phyloP scores from a whole-genome alignment of 2,797 vertebrate genomes.

The Buphagus erythrorhynchus region DNA sequence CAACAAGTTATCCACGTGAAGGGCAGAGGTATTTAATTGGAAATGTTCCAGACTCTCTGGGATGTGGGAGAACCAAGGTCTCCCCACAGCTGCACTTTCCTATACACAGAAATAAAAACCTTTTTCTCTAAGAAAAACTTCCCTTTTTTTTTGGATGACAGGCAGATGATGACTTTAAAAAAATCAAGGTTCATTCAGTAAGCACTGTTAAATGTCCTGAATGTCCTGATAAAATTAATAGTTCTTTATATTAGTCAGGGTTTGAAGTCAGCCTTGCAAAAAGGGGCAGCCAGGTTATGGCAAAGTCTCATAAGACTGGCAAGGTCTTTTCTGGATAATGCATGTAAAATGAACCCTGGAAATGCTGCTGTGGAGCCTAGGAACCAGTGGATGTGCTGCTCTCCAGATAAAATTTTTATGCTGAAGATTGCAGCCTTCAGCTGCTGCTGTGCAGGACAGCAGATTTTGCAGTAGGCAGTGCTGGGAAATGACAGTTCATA shows the following conservation, averaged over 20 bases:
- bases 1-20: background rate
- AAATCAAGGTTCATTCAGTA: background rate
- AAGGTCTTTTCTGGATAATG: background rate
- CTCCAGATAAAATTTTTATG: background rate
- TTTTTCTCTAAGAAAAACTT: background rate
- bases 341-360: background rate
- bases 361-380: background rate
- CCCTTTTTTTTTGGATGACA: background rate
- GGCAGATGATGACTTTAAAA: background rate
- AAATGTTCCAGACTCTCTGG: background rate
- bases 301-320: background rate
- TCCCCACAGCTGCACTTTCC: background rate
- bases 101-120: background rate
- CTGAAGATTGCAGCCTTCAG: conserved; percentile 4
- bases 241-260: background rate
- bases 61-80: background rate
- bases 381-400: background rate
- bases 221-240: background rate
- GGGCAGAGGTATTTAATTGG: background rate
- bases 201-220: background rate
- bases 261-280: background rate
- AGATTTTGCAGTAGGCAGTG: background rate
- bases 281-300: background rate
- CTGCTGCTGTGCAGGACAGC: background rate
- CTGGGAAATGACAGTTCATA: background rate